Evolutionary conservation across 2,113 vertebrate genomes (phyloP), one percentile per base, ranked within the genome.

Genomic region (Brevimyrus niger): DNA sequence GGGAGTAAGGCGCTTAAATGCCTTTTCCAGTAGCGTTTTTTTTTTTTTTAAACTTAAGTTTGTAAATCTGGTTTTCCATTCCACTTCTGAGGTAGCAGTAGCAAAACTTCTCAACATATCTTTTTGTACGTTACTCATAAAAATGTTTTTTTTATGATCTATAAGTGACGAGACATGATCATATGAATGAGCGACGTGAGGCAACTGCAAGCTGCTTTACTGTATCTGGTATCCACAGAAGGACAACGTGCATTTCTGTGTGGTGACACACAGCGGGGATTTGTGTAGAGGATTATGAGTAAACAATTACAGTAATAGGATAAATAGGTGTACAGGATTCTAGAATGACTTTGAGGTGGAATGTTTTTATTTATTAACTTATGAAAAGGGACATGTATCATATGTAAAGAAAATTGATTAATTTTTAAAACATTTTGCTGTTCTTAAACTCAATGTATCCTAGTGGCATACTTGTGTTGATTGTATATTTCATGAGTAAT

Each of bases 361-460:
- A 42, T 88, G 58, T 86, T 87, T 87, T 73, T 90, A 90, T 90
- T 90, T 90, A 90, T 90, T 90, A 84, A 90, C 47, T 46, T 88
- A 76, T 87, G 87, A 88, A 44, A 51, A 87, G 15, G 47, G 44
- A 88, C 50, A 87, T 88, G 89, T 90, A 88, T 87, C 35, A 90
- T 90, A 90, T 90, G 89, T 88, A 90, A 55, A 90, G 38, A 89
- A 83, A 89, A 65, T 31, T 31, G 50, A 51, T 38, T 88, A 84
- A 90, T 90, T 88, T 90, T 84, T 84, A 51, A 65, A 69, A 31
- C 58, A 10, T 23, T 69, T 88, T 90, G 42, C n/a, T 42, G 51
- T 83, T 88, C 21, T 90, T 87, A 58, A 55, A 27, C 55, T 46
- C 88, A 21, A 69, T 88, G 73, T 90, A 90, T 13, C 89, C 65